These are phyloP conservation scores for Drosophila greeni DNA, from an alignment of 2,888 invertebrate species.

Conservation along the genomic window DNA sequence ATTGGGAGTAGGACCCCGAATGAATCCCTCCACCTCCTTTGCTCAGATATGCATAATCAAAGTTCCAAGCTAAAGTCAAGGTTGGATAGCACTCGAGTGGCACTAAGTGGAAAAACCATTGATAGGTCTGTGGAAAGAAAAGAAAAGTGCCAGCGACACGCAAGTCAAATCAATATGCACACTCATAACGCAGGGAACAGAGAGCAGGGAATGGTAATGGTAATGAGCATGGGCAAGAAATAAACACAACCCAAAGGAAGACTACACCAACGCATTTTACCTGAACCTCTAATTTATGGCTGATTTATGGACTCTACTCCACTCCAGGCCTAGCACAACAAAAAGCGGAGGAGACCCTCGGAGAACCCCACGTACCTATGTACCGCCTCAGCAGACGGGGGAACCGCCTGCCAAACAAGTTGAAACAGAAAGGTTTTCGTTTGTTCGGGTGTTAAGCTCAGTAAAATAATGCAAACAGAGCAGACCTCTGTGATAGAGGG, in stretches of 20 bases:
- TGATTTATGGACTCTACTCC: constrained; percentile 12
- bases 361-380: constrained; percentile 14
- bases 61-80: constrained; percentile 19
- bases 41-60: constrained; percentile 33
- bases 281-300: constrained; percentile 37
- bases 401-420: constrained; percentile 17
- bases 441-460: constrained; percentile 25
- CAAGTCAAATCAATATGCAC: constrained; percentile 63
- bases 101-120: constrained; percentile 20
- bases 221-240: constrained; percentile 7
- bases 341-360: constrained; percentile 3
- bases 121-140: constrained; percentile 13
- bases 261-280: constrained; percentile 39
- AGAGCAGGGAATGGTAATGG: constrained; percentile 11
- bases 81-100: constrained; percentile 31
- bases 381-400: constrained; percentile 1
- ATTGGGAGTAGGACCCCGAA: constrained; percentile 1
- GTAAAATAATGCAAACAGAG: constrained; percentile 22
- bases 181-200: constrained; percentile 8
- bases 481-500: constrained; percentile 2
- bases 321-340: constrained; percentile 40
- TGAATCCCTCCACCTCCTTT: background rate
- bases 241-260: constrained; percentile 20
- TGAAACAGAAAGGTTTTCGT: constrained; percentile 51
- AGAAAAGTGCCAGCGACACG: constrained; percentile 56